A percentile compares a stretch with the other conserved stretches of the same genome.
Conservation (phyloP, 1,140 invertebrate genomes). For the Diorhabda elongata region DNA sequence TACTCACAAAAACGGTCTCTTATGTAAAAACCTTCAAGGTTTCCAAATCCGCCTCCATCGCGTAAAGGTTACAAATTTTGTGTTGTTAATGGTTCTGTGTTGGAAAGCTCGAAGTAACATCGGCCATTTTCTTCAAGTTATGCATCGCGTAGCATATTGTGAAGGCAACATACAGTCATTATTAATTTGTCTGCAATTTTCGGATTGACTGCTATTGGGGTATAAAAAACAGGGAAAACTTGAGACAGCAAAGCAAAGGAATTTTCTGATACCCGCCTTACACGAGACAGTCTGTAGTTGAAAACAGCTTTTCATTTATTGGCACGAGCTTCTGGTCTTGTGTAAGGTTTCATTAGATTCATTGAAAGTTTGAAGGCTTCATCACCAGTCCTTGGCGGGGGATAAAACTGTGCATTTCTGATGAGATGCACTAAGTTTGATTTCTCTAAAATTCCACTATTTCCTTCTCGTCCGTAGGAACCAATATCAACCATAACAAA, state of each 20-base stretch:
- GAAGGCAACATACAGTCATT: slow-evolving; percentile 34
- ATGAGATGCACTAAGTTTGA: neutral
- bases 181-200: slow-evolving; percentile 33
- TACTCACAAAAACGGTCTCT: no score
- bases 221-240: slow-evolving; percentile 43
- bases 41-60: no score
- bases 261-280: slow-evolving; percentile 47
- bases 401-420: neutral
- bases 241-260: slow-evolving; percentile 48
- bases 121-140: neutral
- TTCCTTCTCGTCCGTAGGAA: slow-evolving; percentile 43
- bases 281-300: slow-evolving; percentile 27
- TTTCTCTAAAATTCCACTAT: slow-evolving; percentile 45
- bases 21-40: no score
- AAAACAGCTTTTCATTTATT: slow-evolving; percentile 31
- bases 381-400: slow-evolving; percentile 33
- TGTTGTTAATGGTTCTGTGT: no score
- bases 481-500: slow-evolving; percentile 49
- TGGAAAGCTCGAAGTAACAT: no score
- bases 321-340: slow-evolving; percentile 27
- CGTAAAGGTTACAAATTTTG: no score
- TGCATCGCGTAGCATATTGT: neutral
- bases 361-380: slow-evolving; percentile 49
- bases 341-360: slow-evolving; percentile 50
- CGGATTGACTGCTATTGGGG: slow-evolving; percentile 32